These are phyloP conservation scores for Hypotaenidia okinawae DNA, from an alignment of 2,797 vertebrate genomes.

Conservation along the genomic window DNA sequence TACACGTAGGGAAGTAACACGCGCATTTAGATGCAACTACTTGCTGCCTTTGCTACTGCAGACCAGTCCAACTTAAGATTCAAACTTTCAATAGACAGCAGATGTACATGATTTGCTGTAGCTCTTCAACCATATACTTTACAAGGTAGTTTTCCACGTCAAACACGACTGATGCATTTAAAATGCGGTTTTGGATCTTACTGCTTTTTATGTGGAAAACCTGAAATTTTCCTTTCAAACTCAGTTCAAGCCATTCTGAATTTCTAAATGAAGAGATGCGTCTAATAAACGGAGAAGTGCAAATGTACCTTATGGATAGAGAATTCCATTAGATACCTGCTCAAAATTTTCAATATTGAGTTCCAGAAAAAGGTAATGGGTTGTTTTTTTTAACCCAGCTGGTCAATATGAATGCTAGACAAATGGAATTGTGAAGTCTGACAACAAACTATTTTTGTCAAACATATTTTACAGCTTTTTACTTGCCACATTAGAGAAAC, in stretches of 20 bases:
- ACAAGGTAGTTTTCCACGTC: not conserved
- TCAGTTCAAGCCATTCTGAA: not conserved
- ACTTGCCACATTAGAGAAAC: not conserved
- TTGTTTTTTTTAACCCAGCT: not conserved
- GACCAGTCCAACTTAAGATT: slow-evolving; percentile 57
- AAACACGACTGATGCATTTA: not conserved
- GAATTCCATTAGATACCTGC: not conserved
- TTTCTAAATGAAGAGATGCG: not conserved
- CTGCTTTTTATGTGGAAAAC: not conserved
- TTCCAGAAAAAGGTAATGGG: not conserved
- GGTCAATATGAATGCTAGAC: not conserved
- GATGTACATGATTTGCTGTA: slow-evolving; percentile 30
- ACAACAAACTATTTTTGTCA: not conserved
- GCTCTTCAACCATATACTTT: slow-evolving; percentile 29
- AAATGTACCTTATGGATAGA: not conserved
- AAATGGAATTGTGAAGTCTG: not conserved
- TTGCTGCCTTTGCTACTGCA: not conserved
- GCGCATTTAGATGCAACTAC: slow-evolving; percentile 57
- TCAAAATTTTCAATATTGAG: not conserved
- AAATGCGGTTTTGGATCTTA: not conserved
- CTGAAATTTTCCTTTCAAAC: not conserved
- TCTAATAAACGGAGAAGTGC: not conserved
- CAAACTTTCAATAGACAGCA: slow-evolving; percentile 60
- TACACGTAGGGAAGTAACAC: slow-evolving; percentile 12
- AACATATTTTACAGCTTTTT: not conserved